Percentiles rank a stretch among this genome's conserved stretches.
These are phyloP conservation scores for Astur gentilis DNA, from an alignment of 2,113 vertebrate species.

Conservation along the genomic window DNA sequence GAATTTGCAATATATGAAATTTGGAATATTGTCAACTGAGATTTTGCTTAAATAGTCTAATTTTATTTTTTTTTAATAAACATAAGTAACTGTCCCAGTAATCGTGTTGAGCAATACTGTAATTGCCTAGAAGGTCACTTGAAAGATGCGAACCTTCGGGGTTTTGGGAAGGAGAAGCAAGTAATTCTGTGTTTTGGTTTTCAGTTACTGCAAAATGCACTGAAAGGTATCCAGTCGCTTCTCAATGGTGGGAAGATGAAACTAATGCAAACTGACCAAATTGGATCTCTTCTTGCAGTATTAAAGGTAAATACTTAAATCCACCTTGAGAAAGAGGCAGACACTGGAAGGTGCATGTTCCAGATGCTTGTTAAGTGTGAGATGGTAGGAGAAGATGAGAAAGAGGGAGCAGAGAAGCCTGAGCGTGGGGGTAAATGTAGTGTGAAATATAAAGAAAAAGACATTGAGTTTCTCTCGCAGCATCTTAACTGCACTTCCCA, in stretches of 20 bases:
- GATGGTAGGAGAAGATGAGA: neutral
- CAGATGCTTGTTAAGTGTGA: neutral
- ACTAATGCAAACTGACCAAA: constrained; percentile 79
- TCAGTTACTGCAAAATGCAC: constrained; percentile 87
- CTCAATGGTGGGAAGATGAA: constrained; percentile 90
- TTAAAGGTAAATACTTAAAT: constrained; percentile 79
- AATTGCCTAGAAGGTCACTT: neutral
- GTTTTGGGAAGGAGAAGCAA: neutral
- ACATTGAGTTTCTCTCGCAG: neutral
- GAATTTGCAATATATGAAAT: neutral
- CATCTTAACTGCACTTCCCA: neutral
- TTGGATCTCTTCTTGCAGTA: constrained; percentile 87
- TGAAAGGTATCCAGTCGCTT: constrained; percentile 90
- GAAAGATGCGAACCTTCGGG: neutral
- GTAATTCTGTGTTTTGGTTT: neutral
- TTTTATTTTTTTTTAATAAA: neutral
- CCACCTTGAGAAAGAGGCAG: neutral
- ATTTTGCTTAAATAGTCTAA: neutral
- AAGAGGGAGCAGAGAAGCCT: neutral
- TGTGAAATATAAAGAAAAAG: neutral
- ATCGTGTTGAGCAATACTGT: neutral
- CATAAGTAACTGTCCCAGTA: neutral
- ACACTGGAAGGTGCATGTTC: neutral
- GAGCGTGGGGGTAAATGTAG: rapidly evolving
- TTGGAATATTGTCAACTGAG: neutral